Evolutionary conservation across 2,888 invertebrate genomes (phyloP).

Genomic region (Pyrrhosoma nymphula): DNA sequence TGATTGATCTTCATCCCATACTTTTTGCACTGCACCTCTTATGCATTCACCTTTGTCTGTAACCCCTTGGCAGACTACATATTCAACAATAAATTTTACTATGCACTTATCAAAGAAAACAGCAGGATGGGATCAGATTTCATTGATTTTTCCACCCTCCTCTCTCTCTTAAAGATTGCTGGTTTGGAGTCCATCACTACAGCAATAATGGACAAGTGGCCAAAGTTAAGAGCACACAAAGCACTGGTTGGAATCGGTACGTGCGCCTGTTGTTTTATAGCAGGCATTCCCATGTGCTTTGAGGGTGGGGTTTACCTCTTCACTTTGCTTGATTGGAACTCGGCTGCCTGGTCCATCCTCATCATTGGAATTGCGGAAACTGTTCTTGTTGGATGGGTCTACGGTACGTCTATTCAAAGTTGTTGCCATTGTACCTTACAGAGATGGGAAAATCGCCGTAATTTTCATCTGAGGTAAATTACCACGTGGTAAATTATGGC

Average conservation of each 20-base stretch:
- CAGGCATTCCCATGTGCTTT: slow-evolving; percentile 88
- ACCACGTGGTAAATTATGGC: too few relatives aligned
- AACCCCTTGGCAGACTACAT: too few relatives aligned
- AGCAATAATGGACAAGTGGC: slow-evolving; percentile 84
- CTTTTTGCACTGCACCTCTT: too few relatives aligned
- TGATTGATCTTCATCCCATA: too few relatives aligned
- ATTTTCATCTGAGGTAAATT: too few relatives aligned
- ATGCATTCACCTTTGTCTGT: too few relatives aligned
- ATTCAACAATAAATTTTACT: too few relatives aligned
- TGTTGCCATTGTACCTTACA: background rate
- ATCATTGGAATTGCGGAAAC: slow-evolving; percentile 86
- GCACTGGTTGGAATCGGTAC: slow-evolving; percentile 83
- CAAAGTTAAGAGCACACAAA: slow-evolving; percentile 80
- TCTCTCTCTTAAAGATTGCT: slow-evolving; percentile 80
- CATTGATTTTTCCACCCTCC: too few relatives aligned
- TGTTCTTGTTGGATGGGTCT: slow-evolving; percentile 84
- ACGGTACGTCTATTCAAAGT: slow-evolving; percentile 78
- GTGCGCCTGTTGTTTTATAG: slow-evolving; percentile 84
- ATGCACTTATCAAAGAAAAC: too few relatives aligned
- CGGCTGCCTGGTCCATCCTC: slow-evolving; percentile 87
- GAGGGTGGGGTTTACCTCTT: slow-evolving; percentile 87
- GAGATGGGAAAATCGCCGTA: too few relatives aligned
- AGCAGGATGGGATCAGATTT: too few relatives aligned
- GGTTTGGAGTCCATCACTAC: slow-evolving; percentile 86
- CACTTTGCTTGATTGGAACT: slow-evolving; percentile 88